Percentiles rank a stretch among this genome's conserved stretches.
Evolutionary conservation across 2,888 invertebrate genomes (phyloP).

Genomic region (Mimas tiliae): DNA sequence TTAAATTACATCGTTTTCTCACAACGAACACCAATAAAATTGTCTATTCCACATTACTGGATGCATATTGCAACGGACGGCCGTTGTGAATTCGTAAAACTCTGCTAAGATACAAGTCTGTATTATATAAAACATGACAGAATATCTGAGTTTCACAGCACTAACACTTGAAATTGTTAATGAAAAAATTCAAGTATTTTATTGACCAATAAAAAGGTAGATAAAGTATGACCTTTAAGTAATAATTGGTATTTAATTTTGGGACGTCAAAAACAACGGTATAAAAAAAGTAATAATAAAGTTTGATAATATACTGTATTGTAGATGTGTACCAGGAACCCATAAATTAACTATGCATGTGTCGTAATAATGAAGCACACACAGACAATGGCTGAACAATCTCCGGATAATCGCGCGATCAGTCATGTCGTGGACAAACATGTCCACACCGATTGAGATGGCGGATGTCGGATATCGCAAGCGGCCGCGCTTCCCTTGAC

Average conservation of each 20-base stretch:
- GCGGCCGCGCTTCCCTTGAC: slow-evolving; percentile 2
- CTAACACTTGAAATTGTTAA: not conserved
- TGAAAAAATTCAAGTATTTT: not conserved
- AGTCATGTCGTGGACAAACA: not conserved
- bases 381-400: not conserved
- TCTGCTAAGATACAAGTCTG: not conserved
- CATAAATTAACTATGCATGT: not conserved
- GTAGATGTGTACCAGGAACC: not conserved
- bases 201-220: no score
- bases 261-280: no score
- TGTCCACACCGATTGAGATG: not conserved
- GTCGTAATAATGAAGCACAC: not conserved
- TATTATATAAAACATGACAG: not conserved
- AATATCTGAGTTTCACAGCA: not conserved
- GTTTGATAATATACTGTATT: not conserved
- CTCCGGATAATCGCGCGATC: not conserved
- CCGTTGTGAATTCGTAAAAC: not conserved
- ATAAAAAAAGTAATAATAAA: no score
- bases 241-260: no score
- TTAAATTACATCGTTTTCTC: not conserved
- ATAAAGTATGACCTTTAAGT: no score
- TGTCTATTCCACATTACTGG: not conserved
- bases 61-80: not conserved
- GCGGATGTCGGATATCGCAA: not conserved
- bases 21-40: slow-evolving; percentile 1